A percentile compares a stretch with the other conserved stretches of the same genome.
phyloP scores from a whole-genome alignment of 2,888 invertebrate genomes.

The Rosalia funebris region DNA sequence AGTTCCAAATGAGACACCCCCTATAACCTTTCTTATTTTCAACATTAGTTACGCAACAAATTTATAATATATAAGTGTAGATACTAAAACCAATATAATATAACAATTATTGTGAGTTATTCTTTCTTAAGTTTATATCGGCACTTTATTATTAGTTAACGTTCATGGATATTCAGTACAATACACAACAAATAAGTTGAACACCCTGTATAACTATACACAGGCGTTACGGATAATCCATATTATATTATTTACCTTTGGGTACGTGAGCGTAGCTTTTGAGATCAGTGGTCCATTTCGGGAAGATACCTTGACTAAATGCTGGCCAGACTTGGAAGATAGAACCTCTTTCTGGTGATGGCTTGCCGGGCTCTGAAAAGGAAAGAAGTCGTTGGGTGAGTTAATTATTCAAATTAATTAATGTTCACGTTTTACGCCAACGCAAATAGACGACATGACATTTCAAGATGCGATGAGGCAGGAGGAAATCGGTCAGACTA shows the following conservation, averaged over 20 bases:
- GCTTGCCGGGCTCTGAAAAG: slow-evolving; percentile 62
- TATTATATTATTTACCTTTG: slow-evolving; percentile 60
- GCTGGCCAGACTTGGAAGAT: slow-evolving; percentile 56
- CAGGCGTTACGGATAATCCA: no score
- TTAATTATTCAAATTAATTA: neutral
- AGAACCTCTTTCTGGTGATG: slow-evolving; percentile 62
- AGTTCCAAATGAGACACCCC: no score
- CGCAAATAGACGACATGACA: neutral
- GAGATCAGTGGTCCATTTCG: slow-evolving; percentile 58
- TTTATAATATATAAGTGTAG: no score
- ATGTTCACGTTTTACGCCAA: neutral
- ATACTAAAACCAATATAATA: no score
- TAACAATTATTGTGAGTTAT: no score
- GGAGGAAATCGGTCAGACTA: neutral
- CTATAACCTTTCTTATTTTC: no score
- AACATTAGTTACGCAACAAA: no score
- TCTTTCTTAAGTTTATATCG: no score
- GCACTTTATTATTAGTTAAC: no score
- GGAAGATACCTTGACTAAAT: slow-evolving; percentile 58
- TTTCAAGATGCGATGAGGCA: neutral
- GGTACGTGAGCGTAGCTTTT: slow-evolving; percentile 57
- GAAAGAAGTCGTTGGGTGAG: neutral
- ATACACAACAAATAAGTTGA: no score
- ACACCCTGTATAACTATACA: no score
- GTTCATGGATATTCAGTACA: no score